Conservation (phyloP, 2,113 vertebrate species). For the Elephantulus edwardii region DNA sequence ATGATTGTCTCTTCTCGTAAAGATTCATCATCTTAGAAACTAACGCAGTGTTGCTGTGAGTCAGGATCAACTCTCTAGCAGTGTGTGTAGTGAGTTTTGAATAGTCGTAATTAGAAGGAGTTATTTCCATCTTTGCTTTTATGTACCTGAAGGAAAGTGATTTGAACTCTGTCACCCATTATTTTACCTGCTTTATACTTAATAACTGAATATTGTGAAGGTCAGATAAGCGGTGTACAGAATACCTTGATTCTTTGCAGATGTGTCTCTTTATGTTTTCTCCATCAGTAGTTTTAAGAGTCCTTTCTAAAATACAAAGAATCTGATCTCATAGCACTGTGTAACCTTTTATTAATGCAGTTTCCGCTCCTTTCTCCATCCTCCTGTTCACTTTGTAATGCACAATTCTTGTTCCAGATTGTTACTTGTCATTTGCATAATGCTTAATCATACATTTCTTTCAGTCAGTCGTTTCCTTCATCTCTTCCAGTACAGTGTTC, state of each 20-base stretch:
- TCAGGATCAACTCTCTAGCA: no score
- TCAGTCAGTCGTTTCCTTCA: no score
- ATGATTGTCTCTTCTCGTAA: no score
- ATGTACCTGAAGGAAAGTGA: not conserved
- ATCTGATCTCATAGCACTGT: not conserved
- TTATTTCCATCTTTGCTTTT: not conserved
- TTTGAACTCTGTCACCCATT: not conserved
- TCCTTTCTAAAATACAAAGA: not conserved
- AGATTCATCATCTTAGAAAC: no score
- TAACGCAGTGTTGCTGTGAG: no score
- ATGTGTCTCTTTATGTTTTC: not conserved
- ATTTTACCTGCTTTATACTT: not conserved
- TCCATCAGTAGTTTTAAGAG: conserved; percentile 1
- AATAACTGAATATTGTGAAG: not conserved
- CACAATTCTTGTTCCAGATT: no score
- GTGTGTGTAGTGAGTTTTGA: no score
- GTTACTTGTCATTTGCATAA: no score
- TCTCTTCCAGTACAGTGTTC: no score
- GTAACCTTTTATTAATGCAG: not conserved
- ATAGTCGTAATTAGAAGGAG: not conserved
- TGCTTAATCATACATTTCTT: no score
- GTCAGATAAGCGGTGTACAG: not conserved
- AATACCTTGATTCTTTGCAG: not conserved
- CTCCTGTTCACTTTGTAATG: no score
- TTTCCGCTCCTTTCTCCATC: no score